phyloP scores from a whole-genome alignment of 2,797 vertebrate species.

The Brachyrhaphis roseni region DNA sequence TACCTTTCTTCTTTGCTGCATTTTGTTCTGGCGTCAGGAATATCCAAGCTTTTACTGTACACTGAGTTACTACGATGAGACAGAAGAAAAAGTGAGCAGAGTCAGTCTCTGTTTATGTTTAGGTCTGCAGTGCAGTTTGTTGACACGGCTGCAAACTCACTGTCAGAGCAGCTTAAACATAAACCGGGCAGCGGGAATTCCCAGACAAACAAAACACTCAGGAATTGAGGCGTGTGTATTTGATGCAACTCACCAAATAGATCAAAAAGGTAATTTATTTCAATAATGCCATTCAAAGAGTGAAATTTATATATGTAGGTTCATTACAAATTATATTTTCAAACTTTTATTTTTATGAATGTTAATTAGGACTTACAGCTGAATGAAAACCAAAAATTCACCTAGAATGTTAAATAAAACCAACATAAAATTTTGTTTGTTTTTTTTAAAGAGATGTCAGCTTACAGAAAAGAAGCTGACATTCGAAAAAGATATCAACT shows the following conservation, averaged over 20 bases:
- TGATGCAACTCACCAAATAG: background rate
- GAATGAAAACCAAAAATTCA: background rate
- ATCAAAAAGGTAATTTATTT: background rate
- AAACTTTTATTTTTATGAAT: background rate
- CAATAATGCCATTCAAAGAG: background rate
- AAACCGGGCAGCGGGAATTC: constrained; percentile 13
- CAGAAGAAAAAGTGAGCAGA: constrained; percentile 90
- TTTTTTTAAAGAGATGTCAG: background rate
- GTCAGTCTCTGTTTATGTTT: constrained; percentile 71
- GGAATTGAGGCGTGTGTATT: background rate
- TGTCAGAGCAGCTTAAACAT: constrained; percentile 37
- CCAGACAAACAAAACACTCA: constrained; percentile 7
- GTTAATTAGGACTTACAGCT: background rate
- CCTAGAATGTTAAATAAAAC: background rate
- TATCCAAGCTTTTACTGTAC: constrained; percentile 99
- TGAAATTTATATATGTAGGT: background rate
- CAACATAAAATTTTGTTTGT: background rate
- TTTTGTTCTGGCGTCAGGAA: constrained; percentile 93
- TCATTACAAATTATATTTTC: background rate
- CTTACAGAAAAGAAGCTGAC: background rate
- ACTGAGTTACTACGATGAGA: constrained; percentile 93
- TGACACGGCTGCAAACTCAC: constrained; percentile 39
- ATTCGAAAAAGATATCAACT: background rate
- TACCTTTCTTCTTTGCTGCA: constrained; percentile 97
- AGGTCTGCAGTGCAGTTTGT: constrained; percentile 35